Evolutionary conservation across 2,888 invertebrate genomes (phyloP), one percentile per base, ranked within the genome.

Genomic region (Cantharis nigra): DNA sequence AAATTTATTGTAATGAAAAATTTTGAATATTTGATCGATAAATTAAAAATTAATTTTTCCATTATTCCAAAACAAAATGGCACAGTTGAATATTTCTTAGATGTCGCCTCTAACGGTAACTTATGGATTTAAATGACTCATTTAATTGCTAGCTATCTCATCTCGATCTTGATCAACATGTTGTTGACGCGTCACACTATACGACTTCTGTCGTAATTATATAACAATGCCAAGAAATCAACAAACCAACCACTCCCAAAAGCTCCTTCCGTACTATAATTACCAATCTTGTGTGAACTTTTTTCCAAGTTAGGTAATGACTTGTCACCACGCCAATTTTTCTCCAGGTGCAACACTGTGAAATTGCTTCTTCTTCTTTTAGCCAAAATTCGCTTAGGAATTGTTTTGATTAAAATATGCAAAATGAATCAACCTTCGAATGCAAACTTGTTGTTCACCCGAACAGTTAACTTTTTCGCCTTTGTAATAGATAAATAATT

Each of bases 241-340:
- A 28, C 62, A 63, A 63, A 63, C 63, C 28, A 67, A 33, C 72
- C 72, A 67, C 72, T 33, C 72, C 72, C 72, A 72, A 72, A 65
- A 18, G 65, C 30, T 64, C 20, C 67, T 33, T 65, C n/a, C 20
- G 23, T 14, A 69, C 67, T 33, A 18, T 72, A 49, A 72, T 67
- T 64, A 62, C 26, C 20, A 62, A 30, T 67, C 63, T 26, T 30
- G 67, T 67, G 72, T 26, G 64, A 71, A 71, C 13, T 64, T 64
- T 71, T 64, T 64, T 71, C 71, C 23, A 11, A 18, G 28, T 71
- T 71, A 71, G 23, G 18, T 71, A 71, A 64, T 28, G 30, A 64
- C 28, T 9, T 71, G 64, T 71, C 71, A 63, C 28, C n/a, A 14
- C 5, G 16, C 30, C 30, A 49, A n/a, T 49, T 49, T 49, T 49